phyloP scores from a whole-genome alignment of 2,888 invertebrate genomes.

The Pollenia labialis region DNA sequence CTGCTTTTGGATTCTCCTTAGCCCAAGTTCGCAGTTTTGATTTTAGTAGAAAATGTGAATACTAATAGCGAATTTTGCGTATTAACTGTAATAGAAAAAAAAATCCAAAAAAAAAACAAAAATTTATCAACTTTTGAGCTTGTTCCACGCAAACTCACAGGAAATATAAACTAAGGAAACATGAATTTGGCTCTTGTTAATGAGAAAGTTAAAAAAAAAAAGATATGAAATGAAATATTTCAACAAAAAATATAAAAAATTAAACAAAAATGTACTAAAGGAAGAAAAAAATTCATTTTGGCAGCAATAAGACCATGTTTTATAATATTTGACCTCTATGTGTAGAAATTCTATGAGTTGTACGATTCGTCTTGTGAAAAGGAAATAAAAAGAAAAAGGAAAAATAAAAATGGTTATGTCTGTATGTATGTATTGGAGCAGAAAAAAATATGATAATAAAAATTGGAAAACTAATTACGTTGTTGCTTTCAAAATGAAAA shows the following conservation, averaged over 20 bases:
- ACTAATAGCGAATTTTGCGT: too few species aligned
- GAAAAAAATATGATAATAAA: conserved; percentile 17
- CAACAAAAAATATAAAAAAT: neutral
- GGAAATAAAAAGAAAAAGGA: neutral
- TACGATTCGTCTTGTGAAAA: neutral
- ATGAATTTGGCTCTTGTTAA: conserved; percentile 9
- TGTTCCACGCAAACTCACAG: conserved; percentile 29
- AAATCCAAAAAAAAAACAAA: neutral
- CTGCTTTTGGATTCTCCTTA: too few species aligned
- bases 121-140: neutral
- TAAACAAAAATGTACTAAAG: neutral
- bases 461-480: conserved; percentile 42
- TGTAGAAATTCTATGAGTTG: conserved; percentile 6
- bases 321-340: conserved; percentile 56
- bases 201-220: conserved; percentile 1
- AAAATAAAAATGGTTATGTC: neutral
- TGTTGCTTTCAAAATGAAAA: conserved; percentile 33
- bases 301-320: conserved; percentile 17
- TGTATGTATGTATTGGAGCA: conserved; percentile 7
- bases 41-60: too few species aligned
- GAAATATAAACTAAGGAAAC: neutral
- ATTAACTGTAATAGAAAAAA: too few species aligned
- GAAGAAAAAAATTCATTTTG: conserved; percentile 13
- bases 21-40: too few species aligned
- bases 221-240: conserved; percentile 1